Evolutionary conservation across 2,113 vertebrate species (phyloP), one percentile per base, ranked within the genome.

Genomic region (Nothoprocta perdicaria): DNA sequence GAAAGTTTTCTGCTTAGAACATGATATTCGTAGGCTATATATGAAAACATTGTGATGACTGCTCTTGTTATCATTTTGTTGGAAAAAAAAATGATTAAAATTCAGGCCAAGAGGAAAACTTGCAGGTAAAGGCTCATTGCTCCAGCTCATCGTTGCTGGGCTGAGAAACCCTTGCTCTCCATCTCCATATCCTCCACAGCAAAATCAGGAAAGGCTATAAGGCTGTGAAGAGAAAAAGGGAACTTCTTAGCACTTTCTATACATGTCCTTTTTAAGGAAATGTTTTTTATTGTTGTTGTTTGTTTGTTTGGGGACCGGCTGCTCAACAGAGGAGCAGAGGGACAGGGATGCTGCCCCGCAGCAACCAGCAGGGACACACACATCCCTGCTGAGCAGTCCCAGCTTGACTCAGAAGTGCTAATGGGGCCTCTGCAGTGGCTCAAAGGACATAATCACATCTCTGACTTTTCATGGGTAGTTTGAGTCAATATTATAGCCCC

Each of bases 251-350:
- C 10, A 1, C 26, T 62, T 66, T 31, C 27, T 69, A 24, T 35
- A 74, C 67, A 86, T 12, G 40, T 17, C 29, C 9, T 19, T 74
- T 23, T 82, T 40, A 38, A 22, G 29, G 23, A 58, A 4, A 12
- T 6, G 15, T 14, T 14, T 21, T 41, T 38, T 27, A 24, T 35
- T 57, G 35, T 38, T 38, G 35, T 38, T 38, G 35, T 38, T 38
- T 38, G 35, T 38, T 38, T 38, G 35, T 38, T 38, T 24, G 22
- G 48, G 48, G 22, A 12, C 48, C 21, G 27, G 53, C 27, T 57
- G 0, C 7, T 10, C 18, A 26, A 23, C 0, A 0, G 61, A 53
- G 23, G 10, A n/a, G 33, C 12, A 3, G 41, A 65, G 77, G 48
- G 26, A 14, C 24, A 23, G 43, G 14, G 31, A n/a, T n/a, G 31